Conservation (phyloP, 1,140 invertebrate species). For the Caenorhabditis briggsae region DNA sequence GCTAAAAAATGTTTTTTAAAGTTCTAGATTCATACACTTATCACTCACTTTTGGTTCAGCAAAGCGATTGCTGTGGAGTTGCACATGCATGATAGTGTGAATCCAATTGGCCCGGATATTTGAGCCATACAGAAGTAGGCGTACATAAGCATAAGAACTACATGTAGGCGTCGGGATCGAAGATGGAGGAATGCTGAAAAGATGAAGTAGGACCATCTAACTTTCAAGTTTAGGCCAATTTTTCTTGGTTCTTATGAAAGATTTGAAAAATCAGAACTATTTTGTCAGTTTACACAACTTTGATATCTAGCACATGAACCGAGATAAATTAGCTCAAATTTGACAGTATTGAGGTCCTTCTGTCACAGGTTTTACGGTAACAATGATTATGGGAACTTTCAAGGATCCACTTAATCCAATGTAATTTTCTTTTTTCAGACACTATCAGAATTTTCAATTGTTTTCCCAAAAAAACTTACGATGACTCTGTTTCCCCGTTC, state of each 20-base stretch:
- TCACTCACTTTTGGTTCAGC: background rate
- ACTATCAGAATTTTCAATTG: background rate
- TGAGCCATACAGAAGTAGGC: constrained; percentile 47
- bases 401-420: too few species aligned
- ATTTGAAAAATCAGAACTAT: too few species aligned
- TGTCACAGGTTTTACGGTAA: too few species aligned
- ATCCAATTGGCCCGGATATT: constrained; percentile 50
- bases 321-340: too few species aligned
- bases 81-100: constrained; percentile 57
- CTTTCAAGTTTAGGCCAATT: too few species aligned
- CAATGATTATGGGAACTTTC: too few species aligned
- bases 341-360: too few species aligned
- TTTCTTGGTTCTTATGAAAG: too few species aligned
- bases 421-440: background rate
- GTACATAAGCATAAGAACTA: constrained; percentile 53
- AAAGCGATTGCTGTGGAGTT: constrained; percentile 59
- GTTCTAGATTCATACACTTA: too few species aligned
- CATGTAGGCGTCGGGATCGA: constrained; percentile 56
- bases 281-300: too few species aligned
- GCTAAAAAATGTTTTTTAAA: background rate
- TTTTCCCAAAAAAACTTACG: background rate
- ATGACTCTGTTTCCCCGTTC: constrained; percentile 3
- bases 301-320: too few species aligned
- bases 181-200: constrained; percentile 58
- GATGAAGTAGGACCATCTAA: too few species aligned